A percentile compares a stretch with the other conserved stretches of the same genome.
Evolutionary conservation across 2,888 invertebrate species (phyloP).

Genomic region (Watsonalla binaria): DNA sequence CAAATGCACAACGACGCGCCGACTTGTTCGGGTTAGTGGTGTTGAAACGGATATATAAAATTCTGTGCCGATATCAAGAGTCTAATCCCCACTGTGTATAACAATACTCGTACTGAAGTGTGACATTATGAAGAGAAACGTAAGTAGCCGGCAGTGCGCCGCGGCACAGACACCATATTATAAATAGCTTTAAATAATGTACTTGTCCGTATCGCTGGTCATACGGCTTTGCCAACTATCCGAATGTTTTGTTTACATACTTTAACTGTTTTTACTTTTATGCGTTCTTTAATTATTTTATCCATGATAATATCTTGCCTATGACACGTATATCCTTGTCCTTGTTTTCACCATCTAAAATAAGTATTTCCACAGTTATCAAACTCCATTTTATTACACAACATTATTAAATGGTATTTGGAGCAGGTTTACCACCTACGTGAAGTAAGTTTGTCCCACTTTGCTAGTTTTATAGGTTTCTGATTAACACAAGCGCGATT

Average conservation of each 20-base stretch:
- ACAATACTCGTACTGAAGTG: slow-evolving; percentile 22
- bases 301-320: not conserved
- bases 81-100: slow-evolving; percentile 17
- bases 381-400: slow-evolving; percentile 18
- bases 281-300: slow-evolving; percentile 2
- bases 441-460: slow-evolving; percentile 40
- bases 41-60: slow-evolving; percentile 48
- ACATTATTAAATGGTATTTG: slow-evolving; percentile 32
- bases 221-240: slow-evolving; percentile 41
- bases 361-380: not conserved
- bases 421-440: slow-evolving; percentile 46
- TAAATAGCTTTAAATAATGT: slow-evolving; percentile 35
- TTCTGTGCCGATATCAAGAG: slow-evolving; percentile 34
- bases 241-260: slow-evolving; percentile 52
- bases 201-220: slow-evolving; percentile 39
- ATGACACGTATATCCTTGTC: not conserved
- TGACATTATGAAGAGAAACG: slow-evolving; percentile 68
- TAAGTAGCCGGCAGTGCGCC: slow-evolving; percentile 48
- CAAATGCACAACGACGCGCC: slow-evolving; percentile 52
- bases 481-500: slow-evolving; percentile 50
- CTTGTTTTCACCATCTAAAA: not conserved
- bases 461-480: slow-evolving; percentile 43
- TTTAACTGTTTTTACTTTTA: slow-evolving; percentile 19
- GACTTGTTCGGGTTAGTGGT: slow-evolving; percentile 53
- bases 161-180: slow-evolving; percentile 23